Conservation (phyloP, 2,888 invertebrate genomes). For the Cylindroiulus punctatus region DNA sequence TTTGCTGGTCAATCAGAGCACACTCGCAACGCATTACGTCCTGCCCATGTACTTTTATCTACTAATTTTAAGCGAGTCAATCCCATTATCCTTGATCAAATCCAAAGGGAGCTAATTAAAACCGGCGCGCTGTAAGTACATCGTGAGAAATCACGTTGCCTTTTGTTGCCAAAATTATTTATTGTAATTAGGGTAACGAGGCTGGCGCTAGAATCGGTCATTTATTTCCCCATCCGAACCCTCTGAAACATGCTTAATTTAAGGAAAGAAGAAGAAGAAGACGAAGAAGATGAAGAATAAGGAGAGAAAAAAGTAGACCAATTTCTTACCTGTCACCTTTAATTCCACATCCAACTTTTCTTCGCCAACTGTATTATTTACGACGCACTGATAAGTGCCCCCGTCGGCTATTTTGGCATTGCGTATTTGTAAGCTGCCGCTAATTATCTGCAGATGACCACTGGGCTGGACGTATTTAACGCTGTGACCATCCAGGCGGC, state of each 20-base stretch:
- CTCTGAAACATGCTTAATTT: not conserved
- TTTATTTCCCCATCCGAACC: too few species aligned
- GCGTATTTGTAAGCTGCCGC: constrained; percentile 66
- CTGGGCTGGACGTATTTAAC: constrained; percentile 68
- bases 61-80: constrained; percentile 18
- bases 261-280: not conserved
- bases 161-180: constrained; percentile 18
- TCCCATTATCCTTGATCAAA: constrained; percentile 10
- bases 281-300: not conserved
- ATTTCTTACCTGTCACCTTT: constrained; percentile 63
- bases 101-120: constrained; percentile 18
- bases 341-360: constrained; percentile 62
- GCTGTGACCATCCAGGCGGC: not conserved
- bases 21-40: not conserved
- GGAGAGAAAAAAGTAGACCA: not conserved
- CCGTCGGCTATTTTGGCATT: constrained; percentile 63
- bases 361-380: constrained; percentile 64
- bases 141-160: not conserved
- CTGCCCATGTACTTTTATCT: not conserved
- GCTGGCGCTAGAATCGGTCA: not conserved
- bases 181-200: not conserved
- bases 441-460: constrained; percentile 63
- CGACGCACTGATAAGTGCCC: constrained; percentile 65
- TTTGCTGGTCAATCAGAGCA: not conserved
- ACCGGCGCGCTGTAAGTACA: not conserved